Evolutionary conservation across 2,888 invertebrate genomes (phyloP), one percentile per base, ranked within the genome.

Genomic region (Sesia bembeciformis): DNA sequence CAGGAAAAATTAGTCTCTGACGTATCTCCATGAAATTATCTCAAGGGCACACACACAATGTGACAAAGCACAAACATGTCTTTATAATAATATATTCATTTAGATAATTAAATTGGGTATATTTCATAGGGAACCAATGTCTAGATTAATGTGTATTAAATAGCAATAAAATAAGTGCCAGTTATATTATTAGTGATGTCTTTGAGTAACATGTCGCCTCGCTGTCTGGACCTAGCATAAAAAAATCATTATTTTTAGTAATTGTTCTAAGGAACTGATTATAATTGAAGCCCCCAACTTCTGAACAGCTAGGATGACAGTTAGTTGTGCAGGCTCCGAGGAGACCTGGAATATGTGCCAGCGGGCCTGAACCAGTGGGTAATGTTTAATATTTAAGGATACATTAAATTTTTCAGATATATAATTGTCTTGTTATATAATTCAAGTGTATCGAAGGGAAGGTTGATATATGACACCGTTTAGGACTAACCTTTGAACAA

Each of bases 391-490:
- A 75, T 83, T 23, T 86, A 88, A 84, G 86, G 76, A 83, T 83
- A 85, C 84, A 87, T 87, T 84, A 84, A 86, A 88, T 81, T 83
- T 87, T 87, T 89, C 89, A 90, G 84, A 89, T 89, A 88, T 90
- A 90, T 88, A 87, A 88, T 87, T 87, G 84, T 87, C 87, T 90
- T 90, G 90, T 90, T 90, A 90, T 88, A 86, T 89, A 84, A 83
- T 87, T 88, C 82, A 89, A 86, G 81, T 88, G 87, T 90, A 88
- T 87, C 81, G 70, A 74, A 76, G 72, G 76, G 74, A 78, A 77
- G 73, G 82, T 83, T 83, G 74, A 76, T 76, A 72, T 72, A 72
- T 69, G 72, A 80, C 74, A 75, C 78, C 65, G 55, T 74, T 79
- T 80, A 80, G 78, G 73, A 78, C 72, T 81, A 79, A 81, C 60